Percentiles rank a stretch among this genome's conserved stretches.
These are phyloP conservation scores for Caenorhabditis remanei DNA, from an alignment of 1,140 invertebrate species.

Conservation along the genomic window DNA sequence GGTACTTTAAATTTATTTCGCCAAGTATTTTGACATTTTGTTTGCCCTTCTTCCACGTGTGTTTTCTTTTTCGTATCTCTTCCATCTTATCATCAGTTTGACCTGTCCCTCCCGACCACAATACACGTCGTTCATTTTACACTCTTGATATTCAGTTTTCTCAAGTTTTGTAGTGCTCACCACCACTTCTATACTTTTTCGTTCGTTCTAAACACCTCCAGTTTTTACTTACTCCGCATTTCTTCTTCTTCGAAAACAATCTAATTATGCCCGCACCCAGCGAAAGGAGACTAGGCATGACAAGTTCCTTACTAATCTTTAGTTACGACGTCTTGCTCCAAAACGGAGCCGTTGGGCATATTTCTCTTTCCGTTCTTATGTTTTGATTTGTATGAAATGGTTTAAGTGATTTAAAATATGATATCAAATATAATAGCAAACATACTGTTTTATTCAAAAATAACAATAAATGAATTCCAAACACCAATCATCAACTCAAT, in stretches of 20 bases:
- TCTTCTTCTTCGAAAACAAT: slow-evolving; percentile 12
- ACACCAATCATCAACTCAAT: too few relatives aligned
- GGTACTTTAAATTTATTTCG: too few relatives aligned
- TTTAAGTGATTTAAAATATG: too few relatives aligned
- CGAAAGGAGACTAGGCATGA: neutral
- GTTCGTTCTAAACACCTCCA: neutral
- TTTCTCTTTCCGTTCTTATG: too few relatives aligned
- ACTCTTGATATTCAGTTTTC: too few relatives aligned
- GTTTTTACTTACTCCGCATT: neutral
- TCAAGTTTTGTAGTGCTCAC: neutral
- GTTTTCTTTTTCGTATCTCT: neutral
- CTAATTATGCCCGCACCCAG: slow-evolving; percentile 2
- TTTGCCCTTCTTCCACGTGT: neutral
- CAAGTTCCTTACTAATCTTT: slow-evolving; percentile 12
- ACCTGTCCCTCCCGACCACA: neutral
- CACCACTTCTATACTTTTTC: neutral
- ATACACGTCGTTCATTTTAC: too few relatives aligned
- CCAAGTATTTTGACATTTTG: neutral
- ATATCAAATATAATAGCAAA: too few relatives aligned
- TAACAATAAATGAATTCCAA: too few relatives aligned
- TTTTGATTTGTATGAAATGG: too few relatives aligned
- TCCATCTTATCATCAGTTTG: neutral
- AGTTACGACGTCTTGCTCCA: neutral
- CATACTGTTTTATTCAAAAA: too few relatives aligned
- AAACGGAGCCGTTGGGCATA: too few relatives aligned